Percentiles rank a stretch among this genome's conserved stretches.
Conservation (phyloP, 2,797 vertebrate genomes). For the Karalla daura region DNA sequence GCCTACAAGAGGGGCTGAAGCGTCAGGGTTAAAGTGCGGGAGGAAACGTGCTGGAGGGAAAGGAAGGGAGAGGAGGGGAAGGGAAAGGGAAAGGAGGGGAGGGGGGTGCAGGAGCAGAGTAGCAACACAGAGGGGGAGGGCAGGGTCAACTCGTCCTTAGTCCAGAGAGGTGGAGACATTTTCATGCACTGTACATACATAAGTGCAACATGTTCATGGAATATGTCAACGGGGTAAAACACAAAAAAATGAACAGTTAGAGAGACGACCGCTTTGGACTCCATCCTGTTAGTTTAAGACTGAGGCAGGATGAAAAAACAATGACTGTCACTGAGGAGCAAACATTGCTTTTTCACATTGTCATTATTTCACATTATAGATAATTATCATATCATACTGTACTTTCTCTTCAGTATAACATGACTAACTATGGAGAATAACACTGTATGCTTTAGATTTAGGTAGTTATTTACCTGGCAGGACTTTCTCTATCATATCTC, state of each 20-base stretch:
- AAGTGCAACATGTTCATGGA: slow-evolving; percentile 37
- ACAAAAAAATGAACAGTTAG: slow-evolving; percentile 40
- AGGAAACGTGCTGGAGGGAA: slow-evolving; percentile 65
- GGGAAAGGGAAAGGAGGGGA: slow-evolving; percentile 22
- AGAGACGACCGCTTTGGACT: slow-evolving; percentile 18
- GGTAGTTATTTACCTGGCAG: slow-evolving; percentile 90
- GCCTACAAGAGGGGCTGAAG: slow-evolving; percentile 76
- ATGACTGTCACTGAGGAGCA: slow-evolving; percentile 26
- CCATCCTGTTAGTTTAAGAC: not conserved
- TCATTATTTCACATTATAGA: not conserved
- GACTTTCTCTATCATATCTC: slow-evolving; percentile 95
- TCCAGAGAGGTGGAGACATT: slow-evolving; percentile 31
- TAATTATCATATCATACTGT: not conserved
- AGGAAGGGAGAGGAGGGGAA: slow-evolving; percentile 5
- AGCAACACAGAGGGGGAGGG: slow-evolving; percentile 39
- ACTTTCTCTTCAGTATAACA: slow-evolving; percentile 33
- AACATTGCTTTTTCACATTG: slow-evolving; percentile 41
- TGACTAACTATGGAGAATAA: slow-evolving; percentile 45
- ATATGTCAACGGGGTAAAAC: slow-evolving; percentile 27
- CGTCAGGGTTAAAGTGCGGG: slow-evolving; percentile 74
- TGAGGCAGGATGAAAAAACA: slow-evolving; percentile 36
- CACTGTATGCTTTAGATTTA: slow-evolving; percentile 49
- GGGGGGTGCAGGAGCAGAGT: slow-evolving; percentile 17
- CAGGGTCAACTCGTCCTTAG: slow-evolving; percentile 40
- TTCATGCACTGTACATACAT: slow-evolving; percentile 49